phyloP scores from a whole-genome alignment of 2,888 invertebrate species.

The Portevinia maculata region DNA sequence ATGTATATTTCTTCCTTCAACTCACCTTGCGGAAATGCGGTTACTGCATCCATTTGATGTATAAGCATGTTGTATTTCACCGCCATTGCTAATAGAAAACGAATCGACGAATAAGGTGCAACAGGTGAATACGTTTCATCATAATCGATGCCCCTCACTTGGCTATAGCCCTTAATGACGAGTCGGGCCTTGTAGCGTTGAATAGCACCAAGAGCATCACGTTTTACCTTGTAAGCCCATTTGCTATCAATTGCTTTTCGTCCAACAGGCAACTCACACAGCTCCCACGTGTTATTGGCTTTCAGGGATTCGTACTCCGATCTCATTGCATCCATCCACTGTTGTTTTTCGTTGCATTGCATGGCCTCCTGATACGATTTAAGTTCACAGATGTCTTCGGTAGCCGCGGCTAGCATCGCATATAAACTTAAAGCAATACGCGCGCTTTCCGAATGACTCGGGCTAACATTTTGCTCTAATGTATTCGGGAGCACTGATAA shows the following conservation, averaged over 20 bases:
- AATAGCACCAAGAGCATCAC: neutral
- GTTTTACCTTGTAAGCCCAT: neutral
- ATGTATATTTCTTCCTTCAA: too few relatives aligned
- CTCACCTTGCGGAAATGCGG: too few relatives aligned
- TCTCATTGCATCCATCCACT: constrained; percentile 37
- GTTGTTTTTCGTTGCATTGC: neutral
- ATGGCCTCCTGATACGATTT: constrained; percentile 16
- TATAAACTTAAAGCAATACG: neutral
- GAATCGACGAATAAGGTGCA: too few relatives aligned
- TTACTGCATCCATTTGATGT: too few relatives aligned
- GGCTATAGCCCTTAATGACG: too few relatives aligned
- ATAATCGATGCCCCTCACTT: too few relatives aligned
- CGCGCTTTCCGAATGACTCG: neutral
- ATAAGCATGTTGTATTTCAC: too few relatives aligned
- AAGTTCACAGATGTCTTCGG: constrained; percentile 2
- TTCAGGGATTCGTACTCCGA: constrained; percentile 21
- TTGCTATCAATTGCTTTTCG: neutral
- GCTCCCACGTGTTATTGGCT: constrained; percentile 26
- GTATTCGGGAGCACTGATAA: neutral
- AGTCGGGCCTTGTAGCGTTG: neutral
- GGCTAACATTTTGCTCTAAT: neutral
- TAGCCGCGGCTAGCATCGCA: constrained; percentile 6
- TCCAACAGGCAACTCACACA: neutral
- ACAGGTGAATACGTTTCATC: too few relatives aligned
- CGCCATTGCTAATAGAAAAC: too few relatives aligned